Evolutionary conservation across 1,140 invertebrate genomes (phyloP), one percentile per base, ranked within the genome.

Genomic region (Helicoverpa armigera): DNA sequence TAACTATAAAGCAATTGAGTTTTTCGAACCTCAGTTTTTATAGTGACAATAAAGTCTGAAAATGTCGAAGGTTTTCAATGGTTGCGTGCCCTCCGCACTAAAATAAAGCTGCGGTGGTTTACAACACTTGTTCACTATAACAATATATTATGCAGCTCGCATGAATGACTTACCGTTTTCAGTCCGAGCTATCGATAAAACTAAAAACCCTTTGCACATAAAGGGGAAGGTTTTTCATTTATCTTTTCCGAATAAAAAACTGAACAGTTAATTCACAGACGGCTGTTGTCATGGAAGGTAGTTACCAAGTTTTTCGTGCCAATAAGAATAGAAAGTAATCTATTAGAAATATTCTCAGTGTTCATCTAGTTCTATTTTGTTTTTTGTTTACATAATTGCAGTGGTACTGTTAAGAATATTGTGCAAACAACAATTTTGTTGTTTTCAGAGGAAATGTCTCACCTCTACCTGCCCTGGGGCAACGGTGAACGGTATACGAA

Each of bases 371-470:
- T 13, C 58, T 31, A 5, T 43, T 58, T 48, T 61, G n/a, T 75
- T 50, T 18, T 50, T 9, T 60, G 12, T 43, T 43, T 48, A 56
- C 14, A 12, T 61, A 61, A 60, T 50, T 61, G 50, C 50, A 50
- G 16, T 75, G 58, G 58, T 18, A 31, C 11, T 75, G 61, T 50
- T n/a, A 50, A 13, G 31, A 75, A 50, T 75, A 18, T 48, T 43
- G 16, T 43, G 56, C 11, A 29, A 63, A 29, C 43, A 51, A 83
- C 31, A 76, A n/a, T 81, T 70, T n/a, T 63, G 53, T 53, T 69
- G 50, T 75, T 94, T 90, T 54, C 92, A 95, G 94, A 94, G 84
- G 94, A 95, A 83, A 95, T 95, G 94, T 94, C 94, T 83, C 91
- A 94, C 65, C 90, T 95, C 76, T 94, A 94, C 67, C 80, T 95